Percentiles rank a stretch among this genome's conserved stretches.
Conservation (phyloP, 2,113 vertebrate genomes). For the Piliocolobus tephrosceles region DNA sequence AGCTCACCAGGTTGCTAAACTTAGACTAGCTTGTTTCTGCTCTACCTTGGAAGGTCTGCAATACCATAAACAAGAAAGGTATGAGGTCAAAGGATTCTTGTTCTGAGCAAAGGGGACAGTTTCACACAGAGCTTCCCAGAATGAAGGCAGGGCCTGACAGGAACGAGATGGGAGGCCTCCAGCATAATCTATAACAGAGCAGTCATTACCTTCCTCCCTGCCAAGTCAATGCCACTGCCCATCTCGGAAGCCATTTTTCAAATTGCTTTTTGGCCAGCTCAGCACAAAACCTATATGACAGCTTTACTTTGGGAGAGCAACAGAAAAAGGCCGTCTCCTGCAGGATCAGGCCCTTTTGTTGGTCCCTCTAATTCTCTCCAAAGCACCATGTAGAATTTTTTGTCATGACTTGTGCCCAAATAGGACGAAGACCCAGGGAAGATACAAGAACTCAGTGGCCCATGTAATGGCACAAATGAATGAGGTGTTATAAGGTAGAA, state of each 20-base stretch:
- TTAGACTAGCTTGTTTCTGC: conserved; percentile 42
- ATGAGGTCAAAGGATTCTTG: conserved; percentile 33
- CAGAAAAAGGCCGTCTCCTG: conserved; percentile 32
- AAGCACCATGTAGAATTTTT: background rate
- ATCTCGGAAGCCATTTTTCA: conserved; percentile 63
- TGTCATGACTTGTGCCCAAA: background rate
- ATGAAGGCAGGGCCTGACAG: conserved; percentile 48
- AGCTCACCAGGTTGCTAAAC: conserved; percentile 49
- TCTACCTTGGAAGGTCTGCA: background rate
- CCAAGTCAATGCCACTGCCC: conserved; percentile 36
- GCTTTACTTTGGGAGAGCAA: conserved; percentile 30
- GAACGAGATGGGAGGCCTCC: conserved; percentile 16
- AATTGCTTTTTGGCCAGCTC: conserved; percentile 54
- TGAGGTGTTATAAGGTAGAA: fast-evolving
- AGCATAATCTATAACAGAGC: background rate
- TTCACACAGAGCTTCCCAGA: conserved; percentile 53
- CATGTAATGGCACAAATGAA: background rate
- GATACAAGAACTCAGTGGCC: background rate
- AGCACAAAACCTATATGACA: conserved; percentile 37
- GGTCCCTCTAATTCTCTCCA: background rate
- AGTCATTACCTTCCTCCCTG: conserved; percentile 32
- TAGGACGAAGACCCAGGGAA: background rate
- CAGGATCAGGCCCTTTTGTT: background rate
- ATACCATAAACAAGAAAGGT: conserved; percentile 22
- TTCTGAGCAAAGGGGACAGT: background rate